Percentiles rank a stretch among this genome's conserved stretches.
Evolutionary conservation across 2,797 vertebrate species (phyloP).

Genomic region (Astyanax mexicanus): DNA sequence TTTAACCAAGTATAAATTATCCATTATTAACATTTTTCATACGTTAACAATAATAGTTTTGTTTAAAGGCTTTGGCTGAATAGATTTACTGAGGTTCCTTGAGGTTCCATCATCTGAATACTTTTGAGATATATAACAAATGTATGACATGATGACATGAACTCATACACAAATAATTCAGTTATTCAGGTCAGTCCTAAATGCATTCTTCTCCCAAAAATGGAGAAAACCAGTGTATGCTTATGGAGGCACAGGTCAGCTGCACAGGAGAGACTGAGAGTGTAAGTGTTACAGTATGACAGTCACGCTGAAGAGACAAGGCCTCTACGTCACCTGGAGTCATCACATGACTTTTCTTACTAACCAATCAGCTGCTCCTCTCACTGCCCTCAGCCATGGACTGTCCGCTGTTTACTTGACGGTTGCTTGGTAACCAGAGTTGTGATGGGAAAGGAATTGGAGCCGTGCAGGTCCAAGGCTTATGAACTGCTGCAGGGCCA

Average conservation of each 20-base stretch:
- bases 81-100: too few species aligned
- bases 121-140: too few species aligned
- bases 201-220: conserved; percentile 21
- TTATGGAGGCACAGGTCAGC: not conserved
- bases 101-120: too few species aligned
- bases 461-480: conserved; percentile 1
- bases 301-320: not conserved
- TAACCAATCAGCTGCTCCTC: conserved; percentile 32
- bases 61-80: too few species aligned
- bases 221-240: not conserved
- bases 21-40: too few species aligned
- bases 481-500: not conserved
- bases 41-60: too few species aligned
- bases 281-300: conserved; percentile 10
- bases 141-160: too few species aligned
- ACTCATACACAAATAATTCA: too few species aligned
- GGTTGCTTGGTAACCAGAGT: conserved; percentile 29
- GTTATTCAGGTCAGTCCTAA: too few species aligned
- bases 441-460: conserved; percentile 13
- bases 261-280: not conserved
- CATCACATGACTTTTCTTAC: not conserved
- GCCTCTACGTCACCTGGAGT: not conserved
- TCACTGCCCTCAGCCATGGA: not conserved
- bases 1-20: too few species aligned
- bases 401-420: conserved; percentile 35